These are phyloP conservation scores for Dreissena rostriformis DNA, from an alignment of 1,140 invertebrate species.

Conservation along the genomic window DNA sequence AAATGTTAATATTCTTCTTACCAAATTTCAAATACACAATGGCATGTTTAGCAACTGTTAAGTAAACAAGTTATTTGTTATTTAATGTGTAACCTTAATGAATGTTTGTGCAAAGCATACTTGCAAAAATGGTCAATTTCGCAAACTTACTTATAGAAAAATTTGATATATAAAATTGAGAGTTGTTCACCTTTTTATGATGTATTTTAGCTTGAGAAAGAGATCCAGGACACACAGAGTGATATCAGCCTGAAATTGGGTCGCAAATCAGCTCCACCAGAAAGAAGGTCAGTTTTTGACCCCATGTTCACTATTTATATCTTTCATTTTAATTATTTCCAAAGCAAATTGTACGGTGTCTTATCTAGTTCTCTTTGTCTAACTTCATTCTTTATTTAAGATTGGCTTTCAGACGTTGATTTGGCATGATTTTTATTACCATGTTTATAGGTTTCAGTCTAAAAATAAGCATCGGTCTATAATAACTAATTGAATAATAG, in stretches of 20 bases:
- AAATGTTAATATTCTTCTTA: no score
- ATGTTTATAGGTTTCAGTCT: no score
- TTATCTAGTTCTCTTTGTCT: background rate
- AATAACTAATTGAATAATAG: no score
- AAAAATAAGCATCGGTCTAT: no score
- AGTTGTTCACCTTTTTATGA: background rate
- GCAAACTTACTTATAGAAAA: background rate
- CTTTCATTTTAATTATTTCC: background rate
- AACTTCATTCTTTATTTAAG: no score
- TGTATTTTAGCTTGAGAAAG: constrained; percentile 54
- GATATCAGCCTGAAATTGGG: constrained; percentile 63
- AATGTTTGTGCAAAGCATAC: background rate
- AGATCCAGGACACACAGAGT: constrained; percentile 59
- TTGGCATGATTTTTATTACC: no score
- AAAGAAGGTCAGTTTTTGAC: background rate
- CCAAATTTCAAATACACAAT: background rate
- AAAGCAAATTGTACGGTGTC: background rate
- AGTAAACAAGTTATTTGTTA: background rate
- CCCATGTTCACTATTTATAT: background rate
- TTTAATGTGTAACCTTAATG: background rate
- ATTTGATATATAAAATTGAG: background rate
- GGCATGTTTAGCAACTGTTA: background rate
- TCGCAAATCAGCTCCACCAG: constrained; percentile 18
- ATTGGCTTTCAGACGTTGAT: no score
- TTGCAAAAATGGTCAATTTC: background rate